Percentiles rank a stretch among this genome's conserved stretches.
Conservation (phyloP, 2,797 vertebrate genomes). For the Melanotaenia pygmaea region DNA sequence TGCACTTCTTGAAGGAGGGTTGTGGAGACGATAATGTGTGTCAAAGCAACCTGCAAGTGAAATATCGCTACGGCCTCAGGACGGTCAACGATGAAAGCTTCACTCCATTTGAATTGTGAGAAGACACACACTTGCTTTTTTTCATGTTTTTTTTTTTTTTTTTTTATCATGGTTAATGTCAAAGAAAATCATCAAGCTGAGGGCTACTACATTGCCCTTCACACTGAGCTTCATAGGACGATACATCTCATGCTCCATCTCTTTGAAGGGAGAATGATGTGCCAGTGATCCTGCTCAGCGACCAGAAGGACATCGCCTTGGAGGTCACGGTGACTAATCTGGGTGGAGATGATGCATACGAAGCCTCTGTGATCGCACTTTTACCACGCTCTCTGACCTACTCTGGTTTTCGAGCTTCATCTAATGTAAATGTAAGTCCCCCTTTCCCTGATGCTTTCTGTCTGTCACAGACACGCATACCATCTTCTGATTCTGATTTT, state of each 20-base stretch:
- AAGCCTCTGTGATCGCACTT: constrained; percentile 83
- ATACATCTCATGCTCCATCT: background rate
- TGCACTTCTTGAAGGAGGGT: constrained; percentile 92
- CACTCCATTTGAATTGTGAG: constrained; percentile 85
- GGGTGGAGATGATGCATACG: constrained; percentile 92
- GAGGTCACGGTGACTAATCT: constrained; percentile 91
- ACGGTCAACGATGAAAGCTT: constrained; percentile 81
- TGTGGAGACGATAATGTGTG: constrained; percentile 90
- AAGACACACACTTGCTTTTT: background rate
- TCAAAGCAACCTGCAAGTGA: constrained; percentile 89
- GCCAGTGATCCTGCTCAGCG: constrained; percentile 87
- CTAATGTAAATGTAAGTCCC: constrained; percentile 70
- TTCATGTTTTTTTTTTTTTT: background rate
- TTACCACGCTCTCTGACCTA: constrained; percentile 89
- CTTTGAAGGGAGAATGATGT: constrained; percentile 76
- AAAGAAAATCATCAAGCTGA: background rate
- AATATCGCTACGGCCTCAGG: constrained; percentile 85
- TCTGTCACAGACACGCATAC: background rate
- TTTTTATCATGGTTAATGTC: background rate
- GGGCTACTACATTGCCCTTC: too few species aligned
- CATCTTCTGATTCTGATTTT: constrained; percentile 3
- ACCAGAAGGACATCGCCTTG: constrained; percentile 91
- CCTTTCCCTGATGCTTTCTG: background rate
- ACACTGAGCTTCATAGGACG: background rate
- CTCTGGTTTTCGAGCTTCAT: constrained; percentile 56